Evolutionary conservation across 2,888 invertebrate species (phyloP).

Genomic region (Dorcus hopei): DNA sequence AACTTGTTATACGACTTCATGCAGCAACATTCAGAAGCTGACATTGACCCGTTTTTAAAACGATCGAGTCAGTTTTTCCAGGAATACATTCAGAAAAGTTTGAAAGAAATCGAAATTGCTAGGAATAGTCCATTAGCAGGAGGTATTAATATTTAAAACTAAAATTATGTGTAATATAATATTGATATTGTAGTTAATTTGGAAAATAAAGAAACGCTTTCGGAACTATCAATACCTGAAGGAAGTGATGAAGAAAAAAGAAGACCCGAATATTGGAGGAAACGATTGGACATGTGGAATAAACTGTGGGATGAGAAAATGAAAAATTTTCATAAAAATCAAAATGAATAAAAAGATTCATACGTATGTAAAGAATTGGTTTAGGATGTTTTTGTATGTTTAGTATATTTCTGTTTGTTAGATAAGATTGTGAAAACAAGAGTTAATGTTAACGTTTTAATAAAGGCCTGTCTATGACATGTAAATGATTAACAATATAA

Average conservation of each 20-base stretch:
- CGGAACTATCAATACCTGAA: conserved; percentile 1
- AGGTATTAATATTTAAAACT: not conserved
- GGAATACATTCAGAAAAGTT: conserved; percentile 77
- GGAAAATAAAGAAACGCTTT: conserved; percentile 4
- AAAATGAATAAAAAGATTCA: not conserved
- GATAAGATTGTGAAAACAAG: not conserved
- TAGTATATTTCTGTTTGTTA: not conserved
- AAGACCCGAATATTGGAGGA: conserved; percentile 38
- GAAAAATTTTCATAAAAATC: not conserved
- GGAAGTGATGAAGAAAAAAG: conserved; percentile 14
- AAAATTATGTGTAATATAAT: not conserved
- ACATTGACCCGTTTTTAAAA: conserved; percentile 79
- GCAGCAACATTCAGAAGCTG: conserved; percentile 79
- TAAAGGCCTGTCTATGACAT: conserved; percentile 2
- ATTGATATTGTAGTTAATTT: conserved; percentile 1
- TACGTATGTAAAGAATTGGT: not conserved
- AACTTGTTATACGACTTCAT: conserved; percentile 76
- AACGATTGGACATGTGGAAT: conserved; percentile 39
- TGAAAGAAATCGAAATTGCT: conserved; percentile 57
- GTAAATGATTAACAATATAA: not conserved
- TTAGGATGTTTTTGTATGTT: not conserved
- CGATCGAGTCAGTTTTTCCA: conserved; percentile 84
- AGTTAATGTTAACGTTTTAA: conserved; percentile 2
- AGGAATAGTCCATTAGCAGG: conserved; percentile 29
- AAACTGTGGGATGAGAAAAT: conserved; percentile 30